A percentile compares a stretch with the other conserved stretches of the same genome.
phyloP scores from a whole-genome alignment of 1,140 invertebrate species.

The Aricia agestis region DNA sequence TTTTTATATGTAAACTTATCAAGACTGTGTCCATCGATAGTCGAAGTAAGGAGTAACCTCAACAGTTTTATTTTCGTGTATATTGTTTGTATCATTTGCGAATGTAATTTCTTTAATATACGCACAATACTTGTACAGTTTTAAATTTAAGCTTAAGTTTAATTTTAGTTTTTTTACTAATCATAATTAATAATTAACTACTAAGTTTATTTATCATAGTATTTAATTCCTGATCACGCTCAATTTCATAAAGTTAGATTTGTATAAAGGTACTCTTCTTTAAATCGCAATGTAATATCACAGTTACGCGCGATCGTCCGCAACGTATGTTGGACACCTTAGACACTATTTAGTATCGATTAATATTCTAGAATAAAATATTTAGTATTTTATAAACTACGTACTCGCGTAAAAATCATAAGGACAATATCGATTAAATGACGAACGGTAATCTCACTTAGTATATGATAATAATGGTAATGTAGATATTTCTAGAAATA shows the following conservation, averaged over 20 bases:
- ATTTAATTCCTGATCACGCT: constrained; percentile 72
- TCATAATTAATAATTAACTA: not conserved
- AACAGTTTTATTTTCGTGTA: constrained; percentile 51
- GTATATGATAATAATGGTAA: constrained; percentile 53
- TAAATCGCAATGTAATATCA: constrained; percentile 48
- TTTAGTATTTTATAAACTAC: constrained; percentile 71
- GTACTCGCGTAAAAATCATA: constrained; percentile 73
- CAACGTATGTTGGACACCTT: constrained; percentile 57
- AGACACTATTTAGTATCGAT: constrained; percentile 53
- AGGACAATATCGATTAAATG: constrained; percentile 72
- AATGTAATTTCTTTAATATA: constrained; percentile 57
- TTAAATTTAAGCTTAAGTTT: constrained; percentile 43
- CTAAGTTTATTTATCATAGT: constrained; percentile 36
- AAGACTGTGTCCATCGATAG: constrained; percentile 65
- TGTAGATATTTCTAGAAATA: constrained; percentile 61
- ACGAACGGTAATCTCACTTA: constrained; percentile 62
- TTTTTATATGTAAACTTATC: constrained; percentile 62
- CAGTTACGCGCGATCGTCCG: constrained; percentile 62
- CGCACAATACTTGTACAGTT: constrained; percentile 69
- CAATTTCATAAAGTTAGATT: constrained; percentile 70
- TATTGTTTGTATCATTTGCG: constrained; percentile 37
- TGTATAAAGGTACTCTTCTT: constrained; percentile 54
- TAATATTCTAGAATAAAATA: constrained; percentile 47
- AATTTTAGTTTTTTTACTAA: constrained; percentile 28
- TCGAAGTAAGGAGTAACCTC: constrained; percentile 47